These are phyloP conservation scores for Aradus depressus DNA, from an alignment of 2,888 invertebrate species.

Conservation along the genomic window DNA sequence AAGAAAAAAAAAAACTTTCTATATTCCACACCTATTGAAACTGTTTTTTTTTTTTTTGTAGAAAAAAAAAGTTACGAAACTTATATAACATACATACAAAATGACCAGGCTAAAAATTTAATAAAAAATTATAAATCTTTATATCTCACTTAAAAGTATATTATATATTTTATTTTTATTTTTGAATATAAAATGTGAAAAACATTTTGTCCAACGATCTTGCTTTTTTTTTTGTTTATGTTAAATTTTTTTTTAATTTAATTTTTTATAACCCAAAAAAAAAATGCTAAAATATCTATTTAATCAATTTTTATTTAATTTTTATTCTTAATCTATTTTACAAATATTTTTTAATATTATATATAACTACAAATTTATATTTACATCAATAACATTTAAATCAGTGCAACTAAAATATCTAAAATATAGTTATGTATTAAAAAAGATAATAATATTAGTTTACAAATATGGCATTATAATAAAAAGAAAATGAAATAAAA, in stretches of 20 bases:
- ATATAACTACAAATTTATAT: slow-evolving; percentile 9
- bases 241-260: too few species aligned
- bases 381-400: slow-evolving; percentile 7
- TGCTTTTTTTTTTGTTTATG: too few species aligned
- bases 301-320: neutral
- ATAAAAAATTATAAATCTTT: slow-evolving; percentile 17
- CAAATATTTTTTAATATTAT: too few species aligned
- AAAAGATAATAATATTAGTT: too few species aligned
- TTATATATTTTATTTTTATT: slow-evolving; percentile 11
- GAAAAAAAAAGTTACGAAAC: too few species aligned
- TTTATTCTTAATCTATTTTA: neutral
- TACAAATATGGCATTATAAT: too few species aligned
- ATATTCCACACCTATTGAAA: slow-evolving; percentile 14
- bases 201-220: slow-evolving; percentile 8
- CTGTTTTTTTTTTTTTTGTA: too few species aligned
- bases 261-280: too few species aligned
- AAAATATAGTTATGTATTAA: too few species aligned
- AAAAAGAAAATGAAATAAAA: too few species aligned
- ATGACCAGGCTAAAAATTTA: slow-evolving; percentile 15
- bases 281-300: slow-evolving; percentile 14
- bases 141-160: too few species aligned
- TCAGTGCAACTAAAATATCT: slow-evolving; percentile 6
- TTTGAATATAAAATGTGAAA: slow-evolving; percentile 19
- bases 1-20: slow-evolving; percentile 2
- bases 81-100: too few species aligned